phyloP scores from a whole-genome alignment of 2,888 invertebrate species.

The Aspidapion aeneum region DNA sequence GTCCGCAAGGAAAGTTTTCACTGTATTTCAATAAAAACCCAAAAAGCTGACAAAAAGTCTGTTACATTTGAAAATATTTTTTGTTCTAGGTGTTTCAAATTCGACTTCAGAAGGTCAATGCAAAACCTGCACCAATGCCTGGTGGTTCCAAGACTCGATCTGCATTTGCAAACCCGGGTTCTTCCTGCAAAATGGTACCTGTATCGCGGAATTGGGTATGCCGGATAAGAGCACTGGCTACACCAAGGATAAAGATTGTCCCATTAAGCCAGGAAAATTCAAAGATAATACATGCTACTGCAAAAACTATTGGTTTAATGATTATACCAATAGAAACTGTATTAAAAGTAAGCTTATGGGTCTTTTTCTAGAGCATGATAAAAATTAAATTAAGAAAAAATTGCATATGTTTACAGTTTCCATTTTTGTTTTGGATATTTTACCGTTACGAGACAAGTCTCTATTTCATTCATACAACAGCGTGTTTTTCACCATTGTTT shows the following conservation, averaged over 20 bases:
- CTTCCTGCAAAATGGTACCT: slow-evolving; percentile 26
- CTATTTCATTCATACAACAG: no score
- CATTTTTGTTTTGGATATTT: no score
- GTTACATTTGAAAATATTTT: no score
- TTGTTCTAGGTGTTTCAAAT: neutral
- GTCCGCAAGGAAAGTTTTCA: no score
- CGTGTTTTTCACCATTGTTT: no score
- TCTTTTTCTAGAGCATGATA: no score
- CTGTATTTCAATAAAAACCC: no score
- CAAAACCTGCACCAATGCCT: slow-evolving; percentile 9
- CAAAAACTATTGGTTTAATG: slow-evolving; percentile 33
- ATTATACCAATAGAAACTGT: slow-evolving; percentile 31
- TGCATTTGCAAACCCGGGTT: slow-evolving; percentile 31
- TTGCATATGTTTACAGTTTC: no score
- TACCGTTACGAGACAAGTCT: no score
- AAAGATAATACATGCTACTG: slow-evolving; percentile 31
- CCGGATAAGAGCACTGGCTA: slow-evolving; percentile 15
- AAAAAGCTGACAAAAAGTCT: no score
- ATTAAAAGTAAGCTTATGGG: slow-evolving; percentile 34
- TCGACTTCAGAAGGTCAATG: slow-evolving; percentile 12
- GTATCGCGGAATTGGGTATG: slow-evolving; percentile 33
- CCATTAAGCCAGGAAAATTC: slow-evolving; percentile 30
- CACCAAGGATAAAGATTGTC: slow-evolving; percentile 25
- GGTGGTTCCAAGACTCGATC: slow-evolving; percentile 21
- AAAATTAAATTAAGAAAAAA: no score